These are phyloP conservation scores for Girardia tigrina DNA, from an alignment of 2,888 invertebrate genomes.

Conservation along the genomic window DNA sequence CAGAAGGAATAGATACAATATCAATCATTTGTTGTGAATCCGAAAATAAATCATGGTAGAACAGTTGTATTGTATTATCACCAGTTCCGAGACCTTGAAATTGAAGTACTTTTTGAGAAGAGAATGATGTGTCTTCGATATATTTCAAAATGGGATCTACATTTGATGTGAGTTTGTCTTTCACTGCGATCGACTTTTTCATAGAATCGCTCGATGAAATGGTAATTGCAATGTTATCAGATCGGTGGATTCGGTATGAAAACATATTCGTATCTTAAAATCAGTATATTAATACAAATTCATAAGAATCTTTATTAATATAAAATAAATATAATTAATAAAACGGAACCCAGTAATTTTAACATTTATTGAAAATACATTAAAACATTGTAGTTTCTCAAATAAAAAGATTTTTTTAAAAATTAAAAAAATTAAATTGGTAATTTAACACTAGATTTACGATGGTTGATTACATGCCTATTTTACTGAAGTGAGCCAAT, in stretches of 20 bases:
- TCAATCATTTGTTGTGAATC: neutral
- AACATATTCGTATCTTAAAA: neutral
- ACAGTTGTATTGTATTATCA: neutral
- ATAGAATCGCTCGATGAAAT: neutral
- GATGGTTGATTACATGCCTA: too few relatives aligned
- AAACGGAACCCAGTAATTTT: too few relatives aligned
- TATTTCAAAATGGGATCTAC: neutral
- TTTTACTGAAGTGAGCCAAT: too few relatives aligned
- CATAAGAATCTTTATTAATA: too few relatives aligned
- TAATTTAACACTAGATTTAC: too few relatives aligned
- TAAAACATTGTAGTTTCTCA: too few relatives aligned
- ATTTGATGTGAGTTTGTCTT: neutral
- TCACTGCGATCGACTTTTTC: neutral
- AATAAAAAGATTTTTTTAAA: too few relatives aligned
- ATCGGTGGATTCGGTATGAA: neutral
- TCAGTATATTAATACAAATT: too few relatives aligned
- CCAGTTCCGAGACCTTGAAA: neutral
- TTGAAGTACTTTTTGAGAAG: neutral
- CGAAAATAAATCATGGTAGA: neutral
- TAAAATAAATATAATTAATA: too few relatives aligned
- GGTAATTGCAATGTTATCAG: neutral
- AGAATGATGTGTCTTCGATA: neutral
- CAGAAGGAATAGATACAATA: neutral
- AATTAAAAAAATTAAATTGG: too few relatives aligned
- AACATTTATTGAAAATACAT: too few relatives aligned